Evolutionary conservation across 2,888 invertebrate species (phyloP).

Genomic region (Drosophila melanosoma): DNA sequence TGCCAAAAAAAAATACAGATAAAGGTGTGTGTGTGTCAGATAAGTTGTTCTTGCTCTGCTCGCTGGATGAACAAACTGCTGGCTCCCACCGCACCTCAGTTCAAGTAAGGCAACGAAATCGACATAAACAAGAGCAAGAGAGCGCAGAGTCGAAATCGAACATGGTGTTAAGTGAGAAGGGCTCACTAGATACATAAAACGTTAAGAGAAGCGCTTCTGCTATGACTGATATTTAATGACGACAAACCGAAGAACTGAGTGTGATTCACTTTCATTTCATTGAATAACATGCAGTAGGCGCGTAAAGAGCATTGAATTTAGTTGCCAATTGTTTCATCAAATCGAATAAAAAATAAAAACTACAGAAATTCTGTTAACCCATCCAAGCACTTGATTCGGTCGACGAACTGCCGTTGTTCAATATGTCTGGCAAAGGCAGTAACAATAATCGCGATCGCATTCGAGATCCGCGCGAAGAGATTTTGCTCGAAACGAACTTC

Average conservation of each 20-base stretch:
- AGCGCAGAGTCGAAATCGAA: constrained; percentile 19
- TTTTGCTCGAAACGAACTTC: constrained; percentile 85
- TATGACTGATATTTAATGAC: constrained; percentile 29
- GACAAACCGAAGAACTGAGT: constrained; percentile 23
- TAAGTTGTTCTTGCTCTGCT: constrained; percentile 25
- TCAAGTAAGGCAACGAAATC: constrained; percentile 8
- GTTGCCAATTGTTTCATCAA: constrained; percentile 12
- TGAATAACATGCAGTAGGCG: constrained; percentile 31
- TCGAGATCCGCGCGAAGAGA: constrained; percentile 85
- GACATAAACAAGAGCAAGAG: background rate
- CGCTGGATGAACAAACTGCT: constrained; percentile 25
- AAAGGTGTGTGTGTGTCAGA: constrained; percentile 15
- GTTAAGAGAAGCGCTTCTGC: constrained; percentile 31
- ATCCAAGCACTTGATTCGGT: constrained; percentile 35
- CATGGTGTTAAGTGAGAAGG: constrained; percentile 40
- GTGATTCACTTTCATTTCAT: constrained; percentile 47
- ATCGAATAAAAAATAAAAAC: constrained; percentile 12
- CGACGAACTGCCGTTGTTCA: constrained; percentile 48
- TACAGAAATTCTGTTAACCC: constrained; percentile 7
- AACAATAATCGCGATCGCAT: constrained; percentile 82
- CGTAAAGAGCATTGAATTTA: constrained; percentile 28
- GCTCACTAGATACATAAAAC: constrained; percentile 48
- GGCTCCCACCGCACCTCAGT: constrained; percentile 53
- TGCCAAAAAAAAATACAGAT: constrained; percentile 36
- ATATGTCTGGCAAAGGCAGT: constrained; percentile 71